Conservation (phyloP, 1,140 invertebrate genomes). For the Vollenhovia emeryi region DNA sequence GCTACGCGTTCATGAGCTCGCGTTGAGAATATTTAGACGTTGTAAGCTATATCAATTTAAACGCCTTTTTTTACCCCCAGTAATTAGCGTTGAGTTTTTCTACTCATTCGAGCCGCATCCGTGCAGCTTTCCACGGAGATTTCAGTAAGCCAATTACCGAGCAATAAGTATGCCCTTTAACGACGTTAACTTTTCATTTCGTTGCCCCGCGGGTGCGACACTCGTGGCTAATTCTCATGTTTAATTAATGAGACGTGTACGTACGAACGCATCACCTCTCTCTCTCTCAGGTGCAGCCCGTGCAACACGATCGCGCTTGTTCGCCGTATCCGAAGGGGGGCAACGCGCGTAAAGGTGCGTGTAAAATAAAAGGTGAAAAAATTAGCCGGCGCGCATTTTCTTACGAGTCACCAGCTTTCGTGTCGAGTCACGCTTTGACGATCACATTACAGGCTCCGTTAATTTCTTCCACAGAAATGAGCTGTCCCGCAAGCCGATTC, state of each 20-base stretch:
- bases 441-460: constrained; percentile 76
- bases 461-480: constrained; percentile 57
- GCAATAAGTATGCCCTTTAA: constrained; percentile 65
- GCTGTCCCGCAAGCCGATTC: not conserved
- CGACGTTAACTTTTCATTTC: constrained; percentile 71
- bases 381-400: constrained; percentile 72
- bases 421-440: constrained; percentile 74
- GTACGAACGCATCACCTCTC: constrained; percentile 47
- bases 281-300: constrained; percentile 60
- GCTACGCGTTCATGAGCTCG: not conserved
- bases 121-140: not conserved
- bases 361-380: constrained; percentile 51
- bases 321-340: constrained; percentile 10
- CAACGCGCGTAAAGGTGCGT: constrained; percentile 46
- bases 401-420: constrained; percentile 46
- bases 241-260: constrained; percentile 69
- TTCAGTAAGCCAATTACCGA: constrained; percentile 63
- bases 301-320: constrained; percentile 50
- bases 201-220: constrained; percentile 56
- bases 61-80: not conserved
- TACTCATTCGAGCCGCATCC: not conserved
- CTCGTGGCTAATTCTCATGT: constrained; percentile 65
- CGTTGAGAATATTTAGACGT: constrained; percentile 8
- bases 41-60: not conserved
- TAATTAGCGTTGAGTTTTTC: constrained; percentile 14